Evolutionary conservation across 1,140 invertebrate species (phyloP), one percentile per base, ranked within the genome.

Genomic region (Acromyrmex heyeri): DNA sequence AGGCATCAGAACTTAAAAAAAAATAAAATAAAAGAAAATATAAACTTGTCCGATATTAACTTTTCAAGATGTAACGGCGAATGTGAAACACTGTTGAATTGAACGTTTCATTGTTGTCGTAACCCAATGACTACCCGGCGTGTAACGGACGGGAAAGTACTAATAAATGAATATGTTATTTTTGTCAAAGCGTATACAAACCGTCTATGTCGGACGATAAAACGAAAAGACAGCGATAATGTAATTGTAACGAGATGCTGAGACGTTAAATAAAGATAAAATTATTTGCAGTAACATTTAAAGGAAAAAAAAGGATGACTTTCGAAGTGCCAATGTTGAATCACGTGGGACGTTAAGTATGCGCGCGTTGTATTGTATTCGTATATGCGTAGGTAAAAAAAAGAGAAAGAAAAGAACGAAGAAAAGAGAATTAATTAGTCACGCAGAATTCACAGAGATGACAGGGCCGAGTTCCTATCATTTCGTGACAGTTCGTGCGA

Each of bases 271-370:
- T 70, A 61, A 75, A 57, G 53, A 82, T 30, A 38, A 73, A 82
- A 73, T 61, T 50, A 50, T 70, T 81, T 83, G 55, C 77, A 55
- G 65, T 78, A 85, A 87, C 73, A 61, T 85, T 87, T 65, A 34
- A 57, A 61, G 14, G 10, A 14, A 79, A 53, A 61, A 70, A 89
- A 78, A 34, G 59, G 59, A 87, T 89, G 79, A 91, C 59, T 90
- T 87, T 92, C 73, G 72, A 92, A 93, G 92, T 93, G 92, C 92
- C 92, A 93, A 93, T 92, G 90, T 92, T 90, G 90, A 91, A 85
- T 77, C 73, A 81, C 70, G 87, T 83, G 77, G 81, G 64, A 90
- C 59, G 62, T 78, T 50, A 87, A 75, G 78, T 83, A 69, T 72
- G 69, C 72, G 69, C 88, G 72, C 69, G 77, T 86, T 83, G 55